phyloP scores from a whole-genome alignment of 2,113 vertebrate species.

The Protobothrops mucrosquamatus region DNA sequence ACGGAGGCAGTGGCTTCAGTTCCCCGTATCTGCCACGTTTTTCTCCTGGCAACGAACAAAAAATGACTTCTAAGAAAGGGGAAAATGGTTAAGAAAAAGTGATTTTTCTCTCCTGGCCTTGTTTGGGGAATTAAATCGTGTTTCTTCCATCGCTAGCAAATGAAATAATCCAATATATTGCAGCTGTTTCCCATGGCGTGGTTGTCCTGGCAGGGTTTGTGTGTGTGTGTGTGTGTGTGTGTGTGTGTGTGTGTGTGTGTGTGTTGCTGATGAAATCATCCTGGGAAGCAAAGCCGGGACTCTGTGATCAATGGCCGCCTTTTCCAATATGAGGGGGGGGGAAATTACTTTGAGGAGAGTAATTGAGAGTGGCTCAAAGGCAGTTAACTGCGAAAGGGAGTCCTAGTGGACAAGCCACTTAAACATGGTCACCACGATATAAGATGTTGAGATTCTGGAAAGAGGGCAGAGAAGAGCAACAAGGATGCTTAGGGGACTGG shows the following conservation, averaged over 20 bases:
- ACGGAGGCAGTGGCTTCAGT: neutral
- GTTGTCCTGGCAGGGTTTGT: constrained; percentile 67
- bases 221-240: too few relatives aligned
- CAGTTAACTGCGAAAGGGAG: neutral
- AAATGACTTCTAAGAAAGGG: constrained; percentile 46
- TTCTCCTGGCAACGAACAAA: constrained; percentile 47
- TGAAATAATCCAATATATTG: constrained; percentile 75
- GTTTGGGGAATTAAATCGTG: constrained; percentile 72
- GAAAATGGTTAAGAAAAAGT: constrained; percentile 36
- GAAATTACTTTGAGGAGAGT: constrained; percentile 65
- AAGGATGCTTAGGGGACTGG: neutral
- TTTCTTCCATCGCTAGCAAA: constrained; percentile 56
- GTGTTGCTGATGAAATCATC: constrained; percentile 64
- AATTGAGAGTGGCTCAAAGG: neutral
- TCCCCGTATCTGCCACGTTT: constrained; percentile 20
- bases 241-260: too few relatives aligned
- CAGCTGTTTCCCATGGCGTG: constrained; percentile 65
- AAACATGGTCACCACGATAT: neutral
- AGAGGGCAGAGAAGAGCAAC: neutral
- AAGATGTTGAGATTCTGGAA: neutral
- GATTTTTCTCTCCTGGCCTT: constrained; percentile 67
- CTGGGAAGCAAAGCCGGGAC: constrained; percentile 46
- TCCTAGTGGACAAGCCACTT: neutral
- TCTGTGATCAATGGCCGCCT: constrained; percentile 68
- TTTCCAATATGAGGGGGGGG: constrained; percentile 65